A percentile compares a stretch with the other conserved stretches of the same genome.
Evolutionary conservation across 2,797 vertebrate genomes (phyloP).

Genomic region (Lithobates sylvaticus): DNA sequence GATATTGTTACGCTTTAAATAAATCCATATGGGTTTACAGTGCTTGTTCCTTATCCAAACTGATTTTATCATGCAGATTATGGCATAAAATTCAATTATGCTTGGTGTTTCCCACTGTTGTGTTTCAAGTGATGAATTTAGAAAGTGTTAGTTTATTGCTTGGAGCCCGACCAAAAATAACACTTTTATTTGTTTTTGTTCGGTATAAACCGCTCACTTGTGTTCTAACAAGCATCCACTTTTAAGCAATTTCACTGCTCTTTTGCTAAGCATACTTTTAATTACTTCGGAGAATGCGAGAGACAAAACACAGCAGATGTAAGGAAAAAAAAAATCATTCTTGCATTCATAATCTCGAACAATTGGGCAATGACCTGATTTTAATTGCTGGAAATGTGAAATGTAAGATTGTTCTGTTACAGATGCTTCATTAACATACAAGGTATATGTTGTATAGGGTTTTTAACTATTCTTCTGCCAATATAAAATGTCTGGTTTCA

Average conservation of each 20-base stretch:
- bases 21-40: neutral
- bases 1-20: neutral
- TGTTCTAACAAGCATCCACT: constrained; percentile 35
- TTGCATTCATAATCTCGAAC: constrained; percentile 57
- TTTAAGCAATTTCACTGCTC: constrained; percentile 20
- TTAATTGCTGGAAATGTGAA: constrained; percentile 47
- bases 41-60: neutral
- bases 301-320: constrained; percentile 57
- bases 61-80: constrained; percentile 4
- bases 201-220: constrained; percentile 18
- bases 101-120: neutral
- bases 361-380: constrained; percentile 59
- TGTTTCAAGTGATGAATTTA: constrained; percentile 1
- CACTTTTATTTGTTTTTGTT: constrained; percentile 18
- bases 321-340: constrained; percentile 43
- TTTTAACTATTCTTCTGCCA: constrained; percentile 18
- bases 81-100: neutral
- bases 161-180: constrained; percentile 17
- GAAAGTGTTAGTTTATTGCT: constrained; percentile 28
- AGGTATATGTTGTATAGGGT: constrained; percentile 1
- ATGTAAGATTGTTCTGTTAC: constrained; percentile 34
- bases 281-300: constrained; percentile 50
- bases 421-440: constrained; percentile 37
- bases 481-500: neutral
- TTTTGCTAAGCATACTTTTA: constrained; percentile 43